These are phyloP conservation scores for Rhinella marina DNA, from an alignment of 2,797 vertebrate species.

Conservation along the genomic window DNA sequence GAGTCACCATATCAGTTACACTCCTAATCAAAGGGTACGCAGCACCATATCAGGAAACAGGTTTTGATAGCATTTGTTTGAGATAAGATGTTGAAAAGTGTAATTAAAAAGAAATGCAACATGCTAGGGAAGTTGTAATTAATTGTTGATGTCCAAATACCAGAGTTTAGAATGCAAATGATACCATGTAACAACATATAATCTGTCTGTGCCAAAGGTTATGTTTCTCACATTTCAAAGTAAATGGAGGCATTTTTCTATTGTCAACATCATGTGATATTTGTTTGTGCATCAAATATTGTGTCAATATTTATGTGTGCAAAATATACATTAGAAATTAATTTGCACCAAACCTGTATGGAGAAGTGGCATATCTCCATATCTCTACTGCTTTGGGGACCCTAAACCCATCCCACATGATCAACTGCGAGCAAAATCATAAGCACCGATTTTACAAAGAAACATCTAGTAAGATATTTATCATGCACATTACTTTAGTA, in stretches of 20 bases:
- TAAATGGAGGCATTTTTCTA: neutral
- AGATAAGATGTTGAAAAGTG: slow-evolving; percentile 39
- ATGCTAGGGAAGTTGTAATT: slow-evolving; percentile 32
- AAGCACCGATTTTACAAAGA: too few species aligned
- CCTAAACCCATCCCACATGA: too few species aligned
- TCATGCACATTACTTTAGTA: too few species aligned
- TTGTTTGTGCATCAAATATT: neutral
- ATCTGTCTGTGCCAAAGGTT: neutral
- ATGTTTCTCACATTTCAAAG: neutral
- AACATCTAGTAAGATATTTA: too few species aligned
- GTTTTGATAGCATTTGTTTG: slow-evolving; percentile 31
- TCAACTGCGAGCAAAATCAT: too few species aligned
- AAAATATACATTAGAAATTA: too few species aligned
- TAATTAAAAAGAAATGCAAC: slow-evolving; percentile 47
- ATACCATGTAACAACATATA: neutral
- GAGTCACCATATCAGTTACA: slow-evolving; percentile 28
- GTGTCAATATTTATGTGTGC: neutral
- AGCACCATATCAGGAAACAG: slow-evolving; percentile 34
- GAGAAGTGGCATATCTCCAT: too few species aligned
- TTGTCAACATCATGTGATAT: neutral
- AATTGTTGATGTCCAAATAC: slow-evolving; percentile 24
- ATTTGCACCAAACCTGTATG: too few species aligned
- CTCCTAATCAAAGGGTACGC: slow-evolving; percentile 41
- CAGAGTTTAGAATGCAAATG: slow-evolving; percentile 12
- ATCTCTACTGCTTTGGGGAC: too few species aligned